Evolutionary conservation across 1,140 invertebrate species (phyloP).

Genomic region (Megalonaias nervosa): DNA sequence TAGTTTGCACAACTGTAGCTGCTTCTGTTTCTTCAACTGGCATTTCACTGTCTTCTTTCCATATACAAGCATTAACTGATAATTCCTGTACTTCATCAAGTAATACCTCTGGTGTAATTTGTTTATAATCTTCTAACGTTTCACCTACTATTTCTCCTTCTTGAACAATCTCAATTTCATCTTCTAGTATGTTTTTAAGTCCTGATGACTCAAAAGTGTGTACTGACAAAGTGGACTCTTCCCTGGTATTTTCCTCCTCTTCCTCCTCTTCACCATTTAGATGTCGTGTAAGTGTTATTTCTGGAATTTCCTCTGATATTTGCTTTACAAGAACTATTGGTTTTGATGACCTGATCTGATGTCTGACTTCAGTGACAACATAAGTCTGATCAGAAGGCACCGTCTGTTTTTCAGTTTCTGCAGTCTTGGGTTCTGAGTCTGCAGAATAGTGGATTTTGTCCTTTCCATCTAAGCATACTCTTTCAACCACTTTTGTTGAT

Average conservation of each 20-base stretch:
- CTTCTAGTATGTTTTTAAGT: not conserved
- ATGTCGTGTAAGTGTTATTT: slow-evolving; percentile 81
- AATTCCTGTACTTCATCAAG: no score
- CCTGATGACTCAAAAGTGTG: not conserved
- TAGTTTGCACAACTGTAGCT: not conserved
- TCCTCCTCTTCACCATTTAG: slow-evolving; percentile 75
- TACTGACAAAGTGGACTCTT: not conserved
- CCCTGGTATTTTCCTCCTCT: slow-evolving; percentile 28
- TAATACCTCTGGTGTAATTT: no score
- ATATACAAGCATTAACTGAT: no score
- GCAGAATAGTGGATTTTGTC: no score
- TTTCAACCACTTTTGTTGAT: no score
- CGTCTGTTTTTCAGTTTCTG: not conserved
- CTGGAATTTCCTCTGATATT: slow-evolving; percentile 76
- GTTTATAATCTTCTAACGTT: not conserved
- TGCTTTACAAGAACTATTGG: slow-evolving; percentile 52
- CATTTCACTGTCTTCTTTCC: not conserved
- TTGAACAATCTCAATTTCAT: slow-evolving; percentile 24
- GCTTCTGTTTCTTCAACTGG: slow-evolving; percentile 11
- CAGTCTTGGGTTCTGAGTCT: not conserved
- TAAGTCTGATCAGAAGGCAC: not conserved
- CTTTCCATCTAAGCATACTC: no score
- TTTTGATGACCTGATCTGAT: slow-evolving; percentile 9
- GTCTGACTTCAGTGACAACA: slow-evolving; percentile 6
- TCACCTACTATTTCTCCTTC: slow-evolving; percentile 53